Evolutionary conservation across 2,888 invertebrate genomes (phyloP), one percentile per base, ranked within the genome.

Genomic region (Polymixis lichenea): DNA sequence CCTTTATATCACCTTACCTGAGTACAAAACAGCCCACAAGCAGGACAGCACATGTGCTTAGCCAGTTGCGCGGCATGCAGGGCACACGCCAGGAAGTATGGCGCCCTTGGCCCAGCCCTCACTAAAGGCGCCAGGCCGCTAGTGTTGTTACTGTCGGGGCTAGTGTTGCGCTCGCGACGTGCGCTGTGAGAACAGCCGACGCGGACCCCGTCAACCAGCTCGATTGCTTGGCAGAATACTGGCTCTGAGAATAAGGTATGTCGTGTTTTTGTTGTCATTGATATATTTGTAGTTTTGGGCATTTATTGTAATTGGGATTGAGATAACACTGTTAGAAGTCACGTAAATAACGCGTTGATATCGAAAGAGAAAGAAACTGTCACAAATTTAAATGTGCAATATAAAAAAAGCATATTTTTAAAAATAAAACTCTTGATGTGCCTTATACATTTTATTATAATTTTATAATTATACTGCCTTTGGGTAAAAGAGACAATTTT

Each of bases 1-100:
- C 43, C 43, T 0, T 43, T 43, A 43, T 43, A 43, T 43, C 43
- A 46, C 3, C 38, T 56, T 89, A 98, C 98, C 97, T 99, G 98
- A 11, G 98, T 98, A 92, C 99, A 99, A 93, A 98, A 99, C 71
- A 98, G 95, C 11, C 99, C 95, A 94, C 99, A 99, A 1, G 98
- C 98, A 0, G 99, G 98, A 91, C 99, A 99, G 93, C 99, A 99
- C 93, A 99, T 98, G 94, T 99, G 99, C 56, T 97, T 95, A 22
- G 97, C 95, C 78, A 99, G 95, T 78, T 98, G 97, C 87, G 98
- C 97, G 78, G 97, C 97, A 93, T 99, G 99, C 88, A 98, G 97
- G 68, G 97, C 97, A 92, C 99, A 99, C 43, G 98, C 96, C 28
- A 98, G 97, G 92, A 98, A 97, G 93, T 98, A 99, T 17, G 98